Base-by-base conservation (phyloP, 2,888 invertebrate species). In the Nematopogon swammerdamellus region DNA sequence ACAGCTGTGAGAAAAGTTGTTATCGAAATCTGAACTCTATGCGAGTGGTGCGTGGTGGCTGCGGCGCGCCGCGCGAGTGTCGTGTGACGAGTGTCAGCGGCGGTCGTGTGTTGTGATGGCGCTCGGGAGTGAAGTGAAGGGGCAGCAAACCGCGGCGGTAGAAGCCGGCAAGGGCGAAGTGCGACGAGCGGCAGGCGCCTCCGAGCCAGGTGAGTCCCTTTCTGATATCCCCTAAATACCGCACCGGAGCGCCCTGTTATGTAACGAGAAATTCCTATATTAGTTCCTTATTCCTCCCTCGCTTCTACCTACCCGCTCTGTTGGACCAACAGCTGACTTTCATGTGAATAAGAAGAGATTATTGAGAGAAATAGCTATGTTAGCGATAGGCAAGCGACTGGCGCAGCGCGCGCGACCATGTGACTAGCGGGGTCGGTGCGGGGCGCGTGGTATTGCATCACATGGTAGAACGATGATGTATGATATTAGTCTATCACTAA, bases 61-160 rank as follows among this genome's bases (percentile, higher is more conserved):
- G 46, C 19, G 11, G 20, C 8, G 6, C 14, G 44, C 17, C 17
- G 17, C 18, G 25, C 14, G 20, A 17, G 19, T 44, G 46, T 46
- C 46, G 46, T 46, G 19, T 20, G 46, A 10, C 20, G 46, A 10
- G 48, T 48, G 51, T 19, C 48, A 70, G 70, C 72, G 69, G 67
- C 45, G 51, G 46, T 46, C 42, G 50, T 73, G 76, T 80, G 73
- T 80, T 80, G 80, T 80, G 77, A 80, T 80, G 80, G 80, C 80
- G 74, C 79, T 80, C 65, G 80, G 77, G 69, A 73, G 80, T 80
- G 80, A 80, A 76, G 80, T 80, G 80, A 79, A 72, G 36, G 36
- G 36, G 36, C 36, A 36, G 36, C 36, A 36, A 14, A 36, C 11
- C 3, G 11, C 36, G 36, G n/a, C 14, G 36, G 8, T 14, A 6